Conservation (phyloP, 2,888 invertebrate genomes). For the Macroteleia sp. region DNA sequence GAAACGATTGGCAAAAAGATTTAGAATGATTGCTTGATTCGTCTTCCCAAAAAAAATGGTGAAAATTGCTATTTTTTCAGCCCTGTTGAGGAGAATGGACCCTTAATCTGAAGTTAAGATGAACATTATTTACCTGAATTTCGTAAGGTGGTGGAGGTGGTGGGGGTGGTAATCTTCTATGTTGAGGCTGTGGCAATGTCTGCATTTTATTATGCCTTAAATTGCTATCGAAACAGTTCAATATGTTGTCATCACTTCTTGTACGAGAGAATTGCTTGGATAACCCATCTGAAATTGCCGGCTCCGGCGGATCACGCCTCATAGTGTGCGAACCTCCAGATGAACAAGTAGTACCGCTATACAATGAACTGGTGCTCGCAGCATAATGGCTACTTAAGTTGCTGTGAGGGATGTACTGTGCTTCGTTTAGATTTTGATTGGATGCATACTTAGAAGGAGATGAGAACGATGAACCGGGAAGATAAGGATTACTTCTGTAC, state of each 20-base stretch:
- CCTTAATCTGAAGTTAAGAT: too few species aligned
- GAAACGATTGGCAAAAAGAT: too few species aligned
- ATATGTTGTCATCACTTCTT: slow-evolving; percentile 92
- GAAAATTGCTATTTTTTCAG: too few species aligned
- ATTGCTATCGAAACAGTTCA: slow-evolving; percentile 87
- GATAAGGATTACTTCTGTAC: slow-evolving; percentile 92
- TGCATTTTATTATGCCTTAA: slow-evolving; percentile 71
- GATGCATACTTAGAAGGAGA: slow-evolving; percentile 90
- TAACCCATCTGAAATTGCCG: slow-evolving; percentile 71
- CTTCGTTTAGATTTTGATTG: slow-evolving; percentile 88
- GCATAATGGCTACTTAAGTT: slow-evolving; percentile 81
- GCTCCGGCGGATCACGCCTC: slow-evolving; percentile 80
- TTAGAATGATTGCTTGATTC: too few species aligned
- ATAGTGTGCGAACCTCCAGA: slow-evolving; percentile 83
- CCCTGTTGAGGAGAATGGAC: too few species aligned
- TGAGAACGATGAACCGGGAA: slow-evolving; percentile 87
- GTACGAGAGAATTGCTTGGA: slow-evolving; percentile 85
- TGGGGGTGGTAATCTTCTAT: slow-evolving; percentile 85
- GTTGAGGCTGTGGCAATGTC: slow-evolving; percentile 83
- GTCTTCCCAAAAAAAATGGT: too few species aligned
- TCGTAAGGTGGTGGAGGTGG: slow-evolving; percentile 86
- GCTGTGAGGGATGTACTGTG: slow-evolving; percentile 74
- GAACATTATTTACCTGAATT: slow-evolving; percentile 80
- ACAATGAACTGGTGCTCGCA: slow-evolving; percentile 83
- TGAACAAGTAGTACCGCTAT: slow-evolving; percentile 83